A percentile compares a stretch with the other conserved stretches of the same genome.
These are phyloP conservation scores for Daktulosphaira vitifoliae DNA, from an alignment of 1,140 invertebrate species.

Conservation along the genomic window DNA sequence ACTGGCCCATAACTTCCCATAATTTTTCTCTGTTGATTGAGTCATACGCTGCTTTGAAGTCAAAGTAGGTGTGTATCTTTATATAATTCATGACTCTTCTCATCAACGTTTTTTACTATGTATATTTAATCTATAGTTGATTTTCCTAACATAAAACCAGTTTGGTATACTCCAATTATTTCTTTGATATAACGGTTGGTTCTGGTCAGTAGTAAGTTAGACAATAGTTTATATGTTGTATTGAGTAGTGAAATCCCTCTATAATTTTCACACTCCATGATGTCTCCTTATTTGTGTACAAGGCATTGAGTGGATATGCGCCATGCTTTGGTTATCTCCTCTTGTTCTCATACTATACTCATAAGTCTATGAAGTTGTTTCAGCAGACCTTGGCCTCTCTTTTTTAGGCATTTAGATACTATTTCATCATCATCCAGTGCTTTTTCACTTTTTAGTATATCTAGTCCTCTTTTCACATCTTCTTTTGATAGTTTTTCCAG, in stretches of 20 bases:
- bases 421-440: background rate
- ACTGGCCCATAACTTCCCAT: background rate
- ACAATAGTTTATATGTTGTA: background rate
- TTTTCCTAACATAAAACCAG: background rate
- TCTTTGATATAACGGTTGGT: background rate
- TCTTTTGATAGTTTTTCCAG: background rate
- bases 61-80: background rate
- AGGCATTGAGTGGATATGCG: background rate
- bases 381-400: background rate
- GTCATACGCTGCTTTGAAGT: background rate
- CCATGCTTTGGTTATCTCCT: background rate
- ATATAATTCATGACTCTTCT: background rate
- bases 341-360: background rate
- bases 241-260: background rate
- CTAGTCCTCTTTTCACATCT: background rate
- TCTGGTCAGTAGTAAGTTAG: background rate
- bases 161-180: background rate
- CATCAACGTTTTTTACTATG: too few relatives aligned
- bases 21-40: background rate
- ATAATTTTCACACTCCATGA: background rate
- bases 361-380: background rate
- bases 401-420: background rate
- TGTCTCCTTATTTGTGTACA: background rate
- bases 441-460: slow-evolving; percentile 16
- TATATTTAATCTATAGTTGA: background rate